Evolutionary conservation across 2,113 vertebrate species (phyloP).

Genomic region (Myiozetetes cayanensis): DNA sequence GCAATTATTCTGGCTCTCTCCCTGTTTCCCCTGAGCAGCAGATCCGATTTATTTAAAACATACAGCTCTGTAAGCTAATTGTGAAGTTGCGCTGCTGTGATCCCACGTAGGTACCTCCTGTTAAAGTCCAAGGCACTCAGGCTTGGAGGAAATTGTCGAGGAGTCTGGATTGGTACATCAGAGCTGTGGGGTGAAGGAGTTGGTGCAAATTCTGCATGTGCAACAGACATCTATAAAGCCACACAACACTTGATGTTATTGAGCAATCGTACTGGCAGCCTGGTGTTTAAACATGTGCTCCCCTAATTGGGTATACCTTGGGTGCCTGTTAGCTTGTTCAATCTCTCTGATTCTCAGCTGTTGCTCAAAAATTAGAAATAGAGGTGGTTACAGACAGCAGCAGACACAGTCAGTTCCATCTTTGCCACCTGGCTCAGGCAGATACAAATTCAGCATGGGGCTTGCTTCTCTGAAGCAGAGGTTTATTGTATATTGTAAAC

Average conservation of each 20-base stretch:
- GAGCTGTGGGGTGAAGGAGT: neutral
- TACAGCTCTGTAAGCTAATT: neutral
- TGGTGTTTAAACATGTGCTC: neutral
- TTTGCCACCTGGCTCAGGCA: neutral
- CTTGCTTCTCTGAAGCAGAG: neutral
- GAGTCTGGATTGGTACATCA: neutral
- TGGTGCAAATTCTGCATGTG: neutral
- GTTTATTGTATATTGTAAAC: neutral
- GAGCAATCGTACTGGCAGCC: neutral
- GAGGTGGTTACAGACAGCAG: neutral
- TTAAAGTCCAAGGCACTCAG: neutral
- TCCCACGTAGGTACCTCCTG: neutral
- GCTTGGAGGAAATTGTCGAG: neutral
- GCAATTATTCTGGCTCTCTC: neutral
- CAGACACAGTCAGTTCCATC: rapidly evolving
- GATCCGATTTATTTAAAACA: neutral
- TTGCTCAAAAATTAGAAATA: neutral
- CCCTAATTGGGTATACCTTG: neutral
- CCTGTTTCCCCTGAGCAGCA: neutral
- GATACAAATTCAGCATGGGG: neutral
- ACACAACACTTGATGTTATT: neutral
- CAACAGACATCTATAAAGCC: neutral
- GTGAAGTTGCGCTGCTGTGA: neutral
- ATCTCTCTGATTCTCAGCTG: neutral
- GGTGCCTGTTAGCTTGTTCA: neutral